Evolutionary conservation across 2,888 invertebrate genomes (phyloP), one percentile per base, ranked within the genome.

Genomic region (Andrena bucephala): DNA sequence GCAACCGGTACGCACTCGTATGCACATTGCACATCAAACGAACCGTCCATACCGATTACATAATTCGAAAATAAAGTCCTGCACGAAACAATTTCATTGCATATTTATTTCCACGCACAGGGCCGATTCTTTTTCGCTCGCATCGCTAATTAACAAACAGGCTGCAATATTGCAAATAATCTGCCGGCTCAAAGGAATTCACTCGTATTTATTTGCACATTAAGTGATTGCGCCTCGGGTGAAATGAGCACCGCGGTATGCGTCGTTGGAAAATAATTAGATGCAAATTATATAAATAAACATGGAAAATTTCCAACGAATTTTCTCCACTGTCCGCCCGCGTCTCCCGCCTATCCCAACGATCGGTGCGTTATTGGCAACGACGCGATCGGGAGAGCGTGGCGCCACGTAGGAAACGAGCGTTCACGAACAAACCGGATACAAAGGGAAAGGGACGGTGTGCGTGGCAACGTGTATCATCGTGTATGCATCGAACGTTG

Each of bases 251-350:
- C 54, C 65, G 62, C 13, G 4, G 5, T 6, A 1, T 57, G 48
- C 81, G 31, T 59, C 54, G 77, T 31, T 50, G 80, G 33, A 77
- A 75, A 89, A 89, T 91, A 91, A 92, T 91, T 85, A 85, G 86
- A 88, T 89, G 90, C 89, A 90, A 90, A 89, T 90, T 87, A 88
- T 91, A 91, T 90, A 91, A 90, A 92, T 90, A 91, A 91, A 91
- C 90, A 92, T 91, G 81, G 88, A 86, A 83, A 89, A 90, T 90
- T 91, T 90, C 90, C 89, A 86, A 87, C 86, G 88, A 90, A 90
- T 91, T 89, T 87, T 86, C 90, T 88, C 82, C 80, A 70, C 83
- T 68, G 67, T 63, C 85, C 83, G 68, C 73, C 76, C 85, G 52
- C 80, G 20, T 52, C 62, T 48, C 24, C 52, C 13, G 70, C 48